These are phyloP conservation scores for Pharmacophagus antenor DNA, from an alignment of 2,888 invertebrate genomes.

Conservation along the genomic window DNA sequence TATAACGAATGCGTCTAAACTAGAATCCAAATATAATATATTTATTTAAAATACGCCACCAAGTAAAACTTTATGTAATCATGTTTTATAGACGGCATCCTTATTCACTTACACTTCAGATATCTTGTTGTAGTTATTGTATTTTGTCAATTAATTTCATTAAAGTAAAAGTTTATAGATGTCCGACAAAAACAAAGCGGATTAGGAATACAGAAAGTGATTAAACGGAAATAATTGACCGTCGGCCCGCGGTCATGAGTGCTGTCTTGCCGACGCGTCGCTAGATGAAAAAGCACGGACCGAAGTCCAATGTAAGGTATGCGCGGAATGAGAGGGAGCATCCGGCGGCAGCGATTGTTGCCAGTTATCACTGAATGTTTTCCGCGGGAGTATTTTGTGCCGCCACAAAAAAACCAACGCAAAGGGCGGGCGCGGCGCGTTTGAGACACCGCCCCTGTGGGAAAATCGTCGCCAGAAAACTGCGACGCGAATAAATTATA, in stretches of 20 bases:
- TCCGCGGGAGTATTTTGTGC: conserved; percentile 77
- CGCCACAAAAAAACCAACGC: conserved; percentile 75
- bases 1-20: too few species aligned
- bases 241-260: conserved; percentile 39
- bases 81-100: too few species aligned
- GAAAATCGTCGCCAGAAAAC: conserved; percentile 80
- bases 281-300: conserved; percentile 75
- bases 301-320: conserved; percentile 68
- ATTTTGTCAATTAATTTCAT: too few species aligned
- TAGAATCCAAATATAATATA: too few species aligned
- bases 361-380: conserved; percentile 81
- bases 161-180: background rate
- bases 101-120: too few species aligned
- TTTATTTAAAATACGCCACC: background rate
- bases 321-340: conserved; percentile 76
- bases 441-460: conserved; percentile 79
- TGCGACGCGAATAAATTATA: conserved; percentile 79
- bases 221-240: conserved; percentile 41
- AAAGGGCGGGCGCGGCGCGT: conserved; percentile 78
- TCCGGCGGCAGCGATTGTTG: conserved; percentile 81
- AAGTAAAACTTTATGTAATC: background rate
- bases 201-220: conserved; percentile 27
- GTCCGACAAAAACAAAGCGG: background rate
- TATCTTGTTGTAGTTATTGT: too few species aligned
- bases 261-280: conserved; percentile 49